A percentile compares a stretch with the other conserved stretches of the same genome.
These are phyloP conservation scores for Vulpes lagopus DNA, from an alignment of 2,113 vertebrate species.

Conservation along the genomic window DNA sequence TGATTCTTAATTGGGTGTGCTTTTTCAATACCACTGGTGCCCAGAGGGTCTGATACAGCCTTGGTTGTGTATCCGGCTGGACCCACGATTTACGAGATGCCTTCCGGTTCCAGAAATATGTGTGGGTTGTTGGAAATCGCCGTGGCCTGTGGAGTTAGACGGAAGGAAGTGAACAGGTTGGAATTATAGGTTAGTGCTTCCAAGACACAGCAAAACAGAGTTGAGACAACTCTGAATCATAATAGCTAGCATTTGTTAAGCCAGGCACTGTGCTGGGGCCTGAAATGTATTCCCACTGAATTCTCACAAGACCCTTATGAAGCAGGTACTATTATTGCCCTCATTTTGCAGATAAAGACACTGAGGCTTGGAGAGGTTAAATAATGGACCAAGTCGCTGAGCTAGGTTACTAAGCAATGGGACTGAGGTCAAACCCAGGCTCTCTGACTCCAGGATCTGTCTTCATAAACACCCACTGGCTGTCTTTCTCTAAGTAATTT, in stretches of 20 bases:
- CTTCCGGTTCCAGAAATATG: background rate
- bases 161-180: slow-evolving; percentile 49
- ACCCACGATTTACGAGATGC: background rate
- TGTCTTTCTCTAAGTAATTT: background rate
- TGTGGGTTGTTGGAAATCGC: slow-evolving; percentile 28
- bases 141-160: background rate
- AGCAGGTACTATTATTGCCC: background rate
- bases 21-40: background rate
- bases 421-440: background rate
- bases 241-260: background rate
- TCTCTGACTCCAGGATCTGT: background rate
- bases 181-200: slow-evolving; percentile 25
- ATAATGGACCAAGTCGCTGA: background rate
- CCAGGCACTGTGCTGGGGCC: background rate
- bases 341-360: background rate
- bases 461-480: background rate
- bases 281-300: background rate
- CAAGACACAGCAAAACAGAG: background rate
- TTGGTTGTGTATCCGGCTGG: background rate
- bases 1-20: background rate
- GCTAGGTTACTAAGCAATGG: background rate
- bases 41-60: background rate
- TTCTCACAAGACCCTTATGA: background rate
- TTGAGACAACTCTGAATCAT: background rate
- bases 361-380: background rate